phyloP scores from a whole-genome alignment of 2,888 invertebrate genomes.

The Lutraria lutraria region DNA sequence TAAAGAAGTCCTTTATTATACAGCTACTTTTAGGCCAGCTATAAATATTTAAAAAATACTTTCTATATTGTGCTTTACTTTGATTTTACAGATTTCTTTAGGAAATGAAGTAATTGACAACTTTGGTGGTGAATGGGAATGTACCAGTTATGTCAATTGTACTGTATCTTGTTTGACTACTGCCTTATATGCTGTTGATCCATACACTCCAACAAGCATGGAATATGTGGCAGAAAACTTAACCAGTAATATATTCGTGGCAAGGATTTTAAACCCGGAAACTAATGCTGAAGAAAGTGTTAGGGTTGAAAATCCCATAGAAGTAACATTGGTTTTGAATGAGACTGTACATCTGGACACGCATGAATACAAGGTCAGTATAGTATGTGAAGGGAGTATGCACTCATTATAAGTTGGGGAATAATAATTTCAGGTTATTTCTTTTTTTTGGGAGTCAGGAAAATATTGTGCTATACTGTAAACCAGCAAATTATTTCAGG shows the following conservation, averaged over 20 bases:
- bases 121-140: slow-evolving; percentile 32
- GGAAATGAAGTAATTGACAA: slow-evolving; percentile 14
- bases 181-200: slow-evolving; percentile 37
- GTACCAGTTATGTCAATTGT: not conserved
- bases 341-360: slow-evolving; percentile 37
- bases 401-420: too few species aligned
- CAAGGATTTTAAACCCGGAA: slow-evolving; percentile 43
- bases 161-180: slow-evolving; percentile 27
- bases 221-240: not conserved
- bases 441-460: too few species aligned
- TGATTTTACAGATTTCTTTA: slow-evolving; percentile 32
- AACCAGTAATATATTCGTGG: slow-evolving; percentile 35
- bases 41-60: too few species aligned
- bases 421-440: too few species aligned
- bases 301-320: slow-evolving; percentile 7
- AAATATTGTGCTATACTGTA: too few species aligned
- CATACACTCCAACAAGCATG: not conserved
- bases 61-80: not conserved
- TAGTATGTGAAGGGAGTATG: not conserved
- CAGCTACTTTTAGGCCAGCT: too few species aligned
- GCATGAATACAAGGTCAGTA: slow-evolving; percentile 41
- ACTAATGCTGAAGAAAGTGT: slow-evolving; percentile 29
- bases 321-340: slow-evolving; percentile 29
- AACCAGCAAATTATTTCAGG: too few species aligned
- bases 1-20: too few species aligned